A percentile compares a stretch with the other conserved stretches of the same genome.
Conservation (phyloP, 2,888 invertebrate species). For the Chalcis sispes region DNA sequence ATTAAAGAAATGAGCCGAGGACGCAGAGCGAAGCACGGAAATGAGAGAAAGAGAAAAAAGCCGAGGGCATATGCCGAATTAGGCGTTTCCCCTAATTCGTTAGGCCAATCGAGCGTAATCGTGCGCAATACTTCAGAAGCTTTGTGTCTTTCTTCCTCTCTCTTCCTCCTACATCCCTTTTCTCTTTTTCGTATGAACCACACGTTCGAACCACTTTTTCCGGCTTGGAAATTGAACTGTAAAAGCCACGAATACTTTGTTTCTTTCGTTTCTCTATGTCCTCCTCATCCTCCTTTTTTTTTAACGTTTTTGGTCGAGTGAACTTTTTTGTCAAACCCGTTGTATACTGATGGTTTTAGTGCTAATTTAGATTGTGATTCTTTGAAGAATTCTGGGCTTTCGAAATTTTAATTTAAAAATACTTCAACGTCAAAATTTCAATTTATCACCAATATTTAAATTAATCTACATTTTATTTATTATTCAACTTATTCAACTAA, state of each 20-base stretch:
- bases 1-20: constrained; percentile 42
- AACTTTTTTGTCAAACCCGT: background rate
- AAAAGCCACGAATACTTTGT: background rate
- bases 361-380: background rate
- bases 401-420: too few species aligned
- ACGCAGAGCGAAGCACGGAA: too few species aligned
- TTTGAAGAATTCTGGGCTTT: background rate
- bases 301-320: background rate
- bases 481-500: too few species aligned
- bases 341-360: background rate
- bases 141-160: too few species aligned
- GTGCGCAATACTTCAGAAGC: background rate
- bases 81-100: background rate
- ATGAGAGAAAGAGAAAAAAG: background rate
- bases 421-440: too few species aligned
- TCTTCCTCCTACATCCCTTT: background rate
- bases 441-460: too few species aligned
- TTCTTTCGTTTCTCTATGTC: background rate
- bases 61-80: constrained; percentile 6
- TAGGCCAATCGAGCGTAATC: constrained; percentile 14
- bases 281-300: background rate
- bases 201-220: too few species aligned
- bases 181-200: too few species aligned
- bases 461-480: too few species aligned
- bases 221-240: background rate